Percentiles rank a stretch among this genome's conserved stretches.
These are phyloP conservation scores for Brachypterus glaber DNA, from an alignment of 2,888 invertebrate genomes.

Conservation along the genomic window DNA sequence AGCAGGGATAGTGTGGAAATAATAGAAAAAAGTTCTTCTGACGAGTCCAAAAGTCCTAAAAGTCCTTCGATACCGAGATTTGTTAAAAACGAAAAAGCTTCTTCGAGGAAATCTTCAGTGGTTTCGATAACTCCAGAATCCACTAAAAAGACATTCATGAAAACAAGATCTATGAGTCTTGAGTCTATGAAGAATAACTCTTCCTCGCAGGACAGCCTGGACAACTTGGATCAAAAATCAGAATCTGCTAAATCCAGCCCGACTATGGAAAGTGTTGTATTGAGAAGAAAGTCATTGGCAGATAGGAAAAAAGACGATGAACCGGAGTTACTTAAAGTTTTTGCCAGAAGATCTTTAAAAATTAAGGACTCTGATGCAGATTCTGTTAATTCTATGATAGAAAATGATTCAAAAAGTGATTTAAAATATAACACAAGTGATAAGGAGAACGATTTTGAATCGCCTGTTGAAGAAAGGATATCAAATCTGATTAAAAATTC, in stretches of 20 bases:
- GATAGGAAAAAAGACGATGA: constrained; percentile 55
- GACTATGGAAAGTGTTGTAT: constrained; percentile 42
- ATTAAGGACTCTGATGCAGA: constrained; percentile 62
- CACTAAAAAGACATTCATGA: constrained; percentile 42
- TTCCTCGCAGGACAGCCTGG: constrained; percentile 31
- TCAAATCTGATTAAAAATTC: no score
- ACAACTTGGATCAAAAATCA: constrained; percentile 24
- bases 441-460: constrained; percentile 56
- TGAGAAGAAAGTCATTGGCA: constrained; percentile 48
- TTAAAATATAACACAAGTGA: constrained; percentile 59
- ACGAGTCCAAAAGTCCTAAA: constrained; percentile 6
- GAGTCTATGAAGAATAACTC: constrained; percentile 37
- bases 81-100: constrained; percentile 27
- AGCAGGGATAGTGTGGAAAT: constrained; percentile 37
- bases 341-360: constrained; percentile 70
- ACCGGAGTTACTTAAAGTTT: constrained; percentile 73
- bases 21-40: constrained; percentile 30
- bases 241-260: constrained; percentile 40
- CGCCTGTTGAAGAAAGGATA: constrained; percentile 44
- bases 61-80: constrained; percentile 21
- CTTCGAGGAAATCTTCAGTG: constrained; percentile 27
- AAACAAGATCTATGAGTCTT: constrained; percentile 46
- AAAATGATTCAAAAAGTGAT: constrained; percentile 39
- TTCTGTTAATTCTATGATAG: constrained; percentile 45
- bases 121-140: constrained; percentile 26